These are phyloP conservation scores for Sebastolobus alascanus DNA, from an alignment of 2,797 vertebrate species.

Conservation along the genomic window DNA sequence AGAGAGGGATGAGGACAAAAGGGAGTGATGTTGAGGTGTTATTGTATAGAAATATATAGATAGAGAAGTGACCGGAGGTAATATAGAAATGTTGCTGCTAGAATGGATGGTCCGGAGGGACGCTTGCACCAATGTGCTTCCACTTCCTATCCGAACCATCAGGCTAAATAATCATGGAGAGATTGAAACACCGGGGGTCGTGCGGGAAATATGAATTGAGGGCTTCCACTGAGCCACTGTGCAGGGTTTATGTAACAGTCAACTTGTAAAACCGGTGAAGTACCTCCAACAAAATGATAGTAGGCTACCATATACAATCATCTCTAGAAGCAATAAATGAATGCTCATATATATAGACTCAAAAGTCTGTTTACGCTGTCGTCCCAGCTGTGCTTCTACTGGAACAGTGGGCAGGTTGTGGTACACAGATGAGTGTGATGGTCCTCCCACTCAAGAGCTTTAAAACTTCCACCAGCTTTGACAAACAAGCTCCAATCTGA, in stretches of 20 bases:
- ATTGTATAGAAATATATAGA: neutral
- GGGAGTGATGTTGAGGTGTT: neutral
- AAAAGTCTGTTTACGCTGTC: slow-evolving; percentile 19
- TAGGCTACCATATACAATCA: neutral
- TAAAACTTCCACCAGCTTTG: slow-evolving; percentile 47
- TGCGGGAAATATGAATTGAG: neutral
- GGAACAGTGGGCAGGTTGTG: slow-evolving; percentile 67
- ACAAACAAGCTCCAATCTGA: slow-evolving; percentile 36
- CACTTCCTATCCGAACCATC: neutral
- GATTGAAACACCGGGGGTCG: neutral
- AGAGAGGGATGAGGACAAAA: neutral
- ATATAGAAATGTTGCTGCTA: neutral
- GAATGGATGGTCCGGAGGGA: neutral
- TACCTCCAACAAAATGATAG: neutral
- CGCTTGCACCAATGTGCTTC: neutral
- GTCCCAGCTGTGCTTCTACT: slow-evolving; percentile 52
- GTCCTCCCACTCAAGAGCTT: slow-evolving; percentile 48
- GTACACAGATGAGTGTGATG: slow-evolving; percentile 62
- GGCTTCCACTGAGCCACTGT: neutral
- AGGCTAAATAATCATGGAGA: neutral
- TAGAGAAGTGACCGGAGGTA: neutral
- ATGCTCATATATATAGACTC: neutral
- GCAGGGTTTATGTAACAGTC: neutral
- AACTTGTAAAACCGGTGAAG: neutral
- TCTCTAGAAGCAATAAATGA: slow-evolving; percentile 6